phyloP scores from a whole-genome alignment of 2,113 vertebrate genomes.

The Sula dactylatra region DNA sequence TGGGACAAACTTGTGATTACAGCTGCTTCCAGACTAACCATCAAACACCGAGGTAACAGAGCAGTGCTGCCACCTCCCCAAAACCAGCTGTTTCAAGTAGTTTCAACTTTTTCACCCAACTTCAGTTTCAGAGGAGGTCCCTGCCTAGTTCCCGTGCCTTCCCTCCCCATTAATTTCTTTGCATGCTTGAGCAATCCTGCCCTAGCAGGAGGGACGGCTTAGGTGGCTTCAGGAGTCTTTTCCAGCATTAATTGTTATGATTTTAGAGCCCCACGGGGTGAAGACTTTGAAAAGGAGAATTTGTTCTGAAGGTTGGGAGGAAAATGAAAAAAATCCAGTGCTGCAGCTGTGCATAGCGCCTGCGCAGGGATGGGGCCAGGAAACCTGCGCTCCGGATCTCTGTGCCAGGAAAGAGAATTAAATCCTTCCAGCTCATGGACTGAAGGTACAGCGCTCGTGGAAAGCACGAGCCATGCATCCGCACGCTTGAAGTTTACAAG shows the following conservation, averaged over 20 bases:
- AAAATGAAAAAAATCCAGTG: background rate
- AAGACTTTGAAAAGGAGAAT: background rate
- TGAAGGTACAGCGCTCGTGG: fast-evolving
- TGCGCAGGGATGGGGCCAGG: background rate
- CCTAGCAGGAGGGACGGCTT: background rate
- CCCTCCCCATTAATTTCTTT: background rate
- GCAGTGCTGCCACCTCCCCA: background rate
- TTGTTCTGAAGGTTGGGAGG: background rate
- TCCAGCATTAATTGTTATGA: slow-evolving; percentile 35
- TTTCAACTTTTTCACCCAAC: background rate
- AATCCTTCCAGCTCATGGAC: fast-evolving
- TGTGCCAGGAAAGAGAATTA: background rate
- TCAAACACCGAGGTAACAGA: fast-evolving
- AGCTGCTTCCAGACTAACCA: background rate
- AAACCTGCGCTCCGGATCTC: fast-evolving
- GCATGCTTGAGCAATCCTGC: background rate
- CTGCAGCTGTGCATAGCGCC: fast-evolving
- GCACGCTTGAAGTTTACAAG: fast-evolving
- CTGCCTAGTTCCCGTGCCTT: background rate
- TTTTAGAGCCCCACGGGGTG: background rate
- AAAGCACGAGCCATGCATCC: fast-evolving
- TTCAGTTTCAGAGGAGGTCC: background rate
- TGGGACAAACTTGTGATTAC: background rate
- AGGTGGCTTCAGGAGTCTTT: slow-evolving; percentile 16
- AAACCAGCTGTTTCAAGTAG: background rate